Evolutionary conservation across 2,797 vertebrate genomes (phyloP).

Genomic region (Catharus ustulatus): DNA sequence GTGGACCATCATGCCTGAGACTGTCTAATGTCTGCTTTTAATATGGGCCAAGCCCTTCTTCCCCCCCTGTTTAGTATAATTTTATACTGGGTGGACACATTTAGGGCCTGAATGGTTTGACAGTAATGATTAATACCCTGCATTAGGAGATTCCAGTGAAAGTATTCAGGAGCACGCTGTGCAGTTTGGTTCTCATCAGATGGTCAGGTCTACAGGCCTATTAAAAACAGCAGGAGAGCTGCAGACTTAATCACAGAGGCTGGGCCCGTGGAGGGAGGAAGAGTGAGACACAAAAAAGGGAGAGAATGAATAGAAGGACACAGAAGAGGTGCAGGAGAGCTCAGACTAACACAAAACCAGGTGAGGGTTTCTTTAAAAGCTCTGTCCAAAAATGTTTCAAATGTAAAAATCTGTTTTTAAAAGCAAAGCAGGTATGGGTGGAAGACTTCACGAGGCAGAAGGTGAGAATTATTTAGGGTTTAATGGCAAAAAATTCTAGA

Average conservation of each 20-base stretch:
- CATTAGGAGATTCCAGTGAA: conserved; percentile 88
- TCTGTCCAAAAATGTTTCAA: background rate
- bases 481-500: background rate
- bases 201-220: conserved; percentile 78
- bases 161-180: conserved; percentile 80
- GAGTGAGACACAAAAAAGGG: conserved; percentile 49
- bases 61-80: conserved; percentile 68
- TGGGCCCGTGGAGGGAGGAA: conserved; percentile 67
- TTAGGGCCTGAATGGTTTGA: conserved; percentile 80
- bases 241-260: conserved; percentile 85
- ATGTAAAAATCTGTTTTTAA: background rate
- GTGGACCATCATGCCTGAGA: background rate
- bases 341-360: fast-evolving
- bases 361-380: background rate
- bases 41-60: conserved; percentile 46
- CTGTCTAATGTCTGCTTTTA: conserved; percentile 58
- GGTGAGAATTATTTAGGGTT: background rate
- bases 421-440: background rate
- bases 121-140: conserved; percentile 86
- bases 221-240: conserved; percentile 85
- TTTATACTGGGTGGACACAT: conserved; percentile 81
- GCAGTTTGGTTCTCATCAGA: conserved; percentile 81
- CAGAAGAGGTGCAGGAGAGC: background rate
- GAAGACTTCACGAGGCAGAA: fast-evolving
- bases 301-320: conserved; percentile 42